phyloP scores from a whole-genome alignment of 1,140 invertebrate genomes.

The Aphelinus certus region DNA sequence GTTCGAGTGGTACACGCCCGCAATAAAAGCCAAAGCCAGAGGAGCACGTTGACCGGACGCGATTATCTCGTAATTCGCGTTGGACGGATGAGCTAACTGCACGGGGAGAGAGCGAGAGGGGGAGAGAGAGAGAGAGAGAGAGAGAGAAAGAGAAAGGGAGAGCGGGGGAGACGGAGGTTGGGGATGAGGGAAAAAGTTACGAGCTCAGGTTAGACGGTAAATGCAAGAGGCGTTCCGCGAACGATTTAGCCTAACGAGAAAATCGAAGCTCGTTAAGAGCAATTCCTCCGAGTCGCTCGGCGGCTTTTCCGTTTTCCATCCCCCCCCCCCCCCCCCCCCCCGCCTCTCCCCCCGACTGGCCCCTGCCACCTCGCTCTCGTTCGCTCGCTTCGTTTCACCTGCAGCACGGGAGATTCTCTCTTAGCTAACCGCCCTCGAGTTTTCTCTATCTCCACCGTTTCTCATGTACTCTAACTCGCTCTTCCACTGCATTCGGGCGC shows the following conservation, averaged over 20 bases:
- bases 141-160: conserved; percentile 25
- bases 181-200: conserved; percentile 40
- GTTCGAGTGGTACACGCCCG: too few species aligned
- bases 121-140: background rate
- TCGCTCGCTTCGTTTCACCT: conserved; percentile 29
- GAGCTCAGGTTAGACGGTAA: conserved; percentile 40
- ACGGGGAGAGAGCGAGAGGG: conserved; percentile 29
- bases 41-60: conserved; percentile 32
- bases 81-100: conserved; percentile 32
- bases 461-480: conserved; percentile 14
- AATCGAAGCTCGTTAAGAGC: conserved; percentile 60
- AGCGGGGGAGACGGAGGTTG: conserved; percentile 12
- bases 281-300: conserved; percentile 53
- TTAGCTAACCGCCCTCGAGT: conserved; percentile 18
- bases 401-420: background rate
- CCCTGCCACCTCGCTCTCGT: background rate
- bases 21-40: background rate
- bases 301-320: conserved; percentile 45
- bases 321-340: conserved; percentile 16
- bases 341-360: background rate
- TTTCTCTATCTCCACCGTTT: conserved; percentile 22
- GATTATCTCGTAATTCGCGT: conserved; percentile 44
- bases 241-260: conserved; percentile 58
- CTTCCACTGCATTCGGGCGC: background rate
- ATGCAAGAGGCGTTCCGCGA: conserved; percentile 51